Evolutionary conservation across 2,113 vertebrate genomes (phyloP).

Genomic region (Periophthalmus modestus): DNA sequence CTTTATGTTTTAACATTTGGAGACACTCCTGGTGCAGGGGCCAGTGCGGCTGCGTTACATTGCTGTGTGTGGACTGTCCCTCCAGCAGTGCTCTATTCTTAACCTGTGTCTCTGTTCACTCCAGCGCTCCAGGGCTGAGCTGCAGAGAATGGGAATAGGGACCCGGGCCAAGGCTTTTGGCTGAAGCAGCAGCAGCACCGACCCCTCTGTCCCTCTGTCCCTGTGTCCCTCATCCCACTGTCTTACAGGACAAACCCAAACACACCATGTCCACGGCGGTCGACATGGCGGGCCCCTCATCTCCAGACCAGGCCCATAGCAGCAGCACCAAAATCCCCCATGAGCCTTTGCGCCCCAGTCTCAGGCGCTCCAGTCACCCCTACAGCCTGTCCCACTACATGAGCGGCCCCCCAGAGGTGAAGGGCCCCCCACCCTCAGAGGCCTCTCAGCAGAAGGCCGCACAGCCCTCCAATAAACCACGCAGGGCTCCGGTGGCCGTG

Average conservation of each 20-base stretch:
- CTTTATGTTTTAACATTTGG: background rate
- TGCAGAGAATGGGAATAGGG: slow-evolving; percentile 79
- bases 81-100: slow-evolving; percentile 66
- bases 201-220: slow-evolving; percentile 60
- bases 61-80: slow-evolving; percentile 40
- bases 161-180: slow-evolving; percentile 76
- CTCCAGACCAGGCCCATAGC: slow-evolving; percentile 88
- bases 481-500: slow-evolving; percentile 81
- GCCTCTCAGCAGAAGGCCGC: slow-evolving; percentile 77
- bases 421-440: slow-evolving; percentile 89
- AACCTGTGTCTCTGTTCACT: slow-evolving; percentile 69
- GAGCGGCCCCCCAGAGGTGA: slow-evolving; percentile 77
- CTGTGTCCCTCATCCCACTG: slow-evolving; percentile 50
- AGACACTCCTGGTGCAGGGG: background rate
- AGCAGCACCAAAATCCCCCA: slow-evolving; percentile 95
- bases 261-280: slow-evolving; percentile 81
- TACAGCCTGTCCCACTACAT: slow-evolving; percentile 90
- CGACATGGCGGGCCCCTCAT: slow-evolving; percentile 80
- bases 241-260: slow-evolving; percentile 54
- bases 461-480: slow-evolving; percentile 82
- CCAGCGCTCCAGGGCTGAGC: slow-evolving; percentile 71
- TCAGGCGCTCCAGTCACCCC: slow-evolving; percentile 88
- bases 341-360: slow-evolving; percentile 94
- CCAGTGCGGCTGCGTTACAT: slow-evolving; percentile 30
- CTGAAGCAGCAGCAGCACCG: slow-evolving; percentile 74